These are phyloP conservation scores for Sebastes itinus DNA, from an alignment of 2,797 vertebrate species.

Conservation along the genomic window DNA sequence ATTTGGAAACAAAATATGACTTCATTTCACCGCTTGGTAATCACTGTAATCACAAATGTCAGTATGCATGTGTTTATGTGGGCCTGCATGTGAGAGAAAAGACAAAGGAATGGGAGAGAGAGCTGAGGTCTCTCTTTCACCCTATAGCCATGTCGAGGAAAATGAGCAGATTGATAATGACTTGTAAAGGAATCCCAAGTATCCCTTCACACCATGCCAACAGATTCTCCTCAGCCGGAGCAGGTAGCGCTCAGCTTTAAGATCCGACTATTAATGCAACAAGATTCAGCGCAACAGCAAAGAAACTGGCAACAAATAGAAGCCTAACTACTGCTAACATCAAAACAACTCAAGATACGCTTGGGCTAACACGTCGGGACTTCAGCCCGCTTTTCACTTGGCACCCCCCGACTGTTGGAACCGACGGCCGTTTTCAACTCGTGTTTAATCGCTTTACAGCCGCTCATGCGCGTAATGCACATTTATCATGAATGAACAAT, in stretches of 20 bases:
- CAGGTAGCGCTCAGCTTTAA: constrained; percentile 9
- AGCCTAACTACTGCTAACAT: constrained; percentile 36
- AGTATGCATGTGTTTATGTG: constrained; percentile 4
- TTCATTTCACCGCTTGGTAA: constrained; percentile 72
- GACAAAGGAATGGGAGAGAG: neutral
- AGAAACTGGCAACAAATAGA: neutral
- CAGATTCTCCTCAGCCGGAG: constrained; percentile 36
- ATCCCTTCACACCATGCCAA: constrained; percentile 19
- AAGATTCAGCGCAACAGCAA: neutral
- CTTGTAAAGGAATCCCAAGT: constrained; percentile 45
- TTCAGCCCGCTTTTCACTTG: constrained; percentile 38
- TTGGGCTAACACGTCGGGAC: constrained; percentile 41
- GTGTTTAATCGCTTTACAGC: constrained; percentile 59
- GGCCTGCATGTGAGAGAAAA: neutral
- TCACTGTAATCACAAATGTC: constrained; percentile 73
- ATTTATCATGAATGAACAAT: constrained; percentile 74
- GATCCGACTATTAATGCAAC: constrained; percentile 23
- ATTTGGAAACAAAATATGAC: constrained; percentile 71
- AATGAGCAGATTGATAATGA: constrained; percentile 58
- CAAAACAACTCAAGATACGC: constrained; percentile 51
- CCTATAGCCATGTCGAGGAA: constrained; percentile 21
- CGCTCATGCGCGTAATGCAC: constrained; percentile 60
- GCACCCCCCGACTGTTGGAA: constrained; percentile 31
- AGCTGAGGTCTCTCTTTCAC: constrained; percentile 8
- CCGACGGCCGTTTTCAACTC: constrained; percentile 43